A percentile compares a stretch with the other conserved stretches of the same genome.
phyloP scores from a whole-genome alignment of 2,888 invertebrate genomes.

The Pterostichus madidus region DNA sequence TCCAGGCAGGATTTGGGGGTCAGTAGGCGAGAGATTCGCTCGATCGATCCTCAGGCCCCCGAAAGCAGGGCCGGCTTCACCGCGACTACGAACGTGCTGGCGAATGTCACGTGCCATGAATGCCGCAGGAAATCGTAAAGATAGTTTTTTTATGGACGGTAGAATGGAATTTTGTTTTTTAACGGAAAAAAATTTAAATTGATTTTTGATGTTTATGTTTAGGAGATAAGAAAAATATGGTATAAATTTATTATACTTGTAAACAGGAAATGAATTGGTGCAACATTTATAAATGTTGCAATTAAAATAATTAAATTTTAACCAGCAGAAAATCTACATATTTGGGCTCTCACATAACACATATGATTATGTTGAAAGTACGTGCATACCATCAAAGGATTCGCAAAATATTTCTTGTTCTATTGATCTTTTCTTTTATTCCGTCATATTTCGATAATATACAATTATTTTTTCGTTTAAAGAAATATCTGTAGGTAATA shows the following conservation, averaged over 20 bases:
- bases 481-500: no score
- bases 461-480: no score
- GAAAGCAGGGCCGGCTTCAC: slow-evolving; percentile 56
- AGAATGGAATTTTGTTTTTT: neutral
- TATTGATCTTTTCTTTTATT: no score
- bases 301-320: no score
- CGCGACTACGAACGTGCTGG: neutral
- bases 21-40: slow-evolving; percentile 66
- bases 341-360: no score
- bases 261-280: no score
- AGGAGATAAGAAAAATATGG: neutral
- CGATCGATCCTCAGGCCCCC: slow-evolving; percentile 64
- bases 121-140: slow-evolving; percentile 40
- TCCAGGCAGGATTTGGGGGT: slow-evolving; percentile 66
- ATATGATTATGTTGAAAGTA: no score
- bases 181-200: neutral
- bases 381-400: no score
- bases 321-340: no score
- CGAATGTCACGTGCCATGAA: slow-evolving; percentile 49
- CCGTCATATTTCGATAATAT: no score
- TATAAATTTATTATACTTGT: neutral
- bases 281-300: no score
- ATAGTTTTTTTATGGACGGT: slow-evolving; percentile 20
- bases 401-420: no score
- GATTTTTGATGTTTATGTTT: neutral